phyloP scores from a whole-genome alignment of 30 jellyfish, hydroid and myxozoan genomes.

The Sanderia malayensis region DNA sequence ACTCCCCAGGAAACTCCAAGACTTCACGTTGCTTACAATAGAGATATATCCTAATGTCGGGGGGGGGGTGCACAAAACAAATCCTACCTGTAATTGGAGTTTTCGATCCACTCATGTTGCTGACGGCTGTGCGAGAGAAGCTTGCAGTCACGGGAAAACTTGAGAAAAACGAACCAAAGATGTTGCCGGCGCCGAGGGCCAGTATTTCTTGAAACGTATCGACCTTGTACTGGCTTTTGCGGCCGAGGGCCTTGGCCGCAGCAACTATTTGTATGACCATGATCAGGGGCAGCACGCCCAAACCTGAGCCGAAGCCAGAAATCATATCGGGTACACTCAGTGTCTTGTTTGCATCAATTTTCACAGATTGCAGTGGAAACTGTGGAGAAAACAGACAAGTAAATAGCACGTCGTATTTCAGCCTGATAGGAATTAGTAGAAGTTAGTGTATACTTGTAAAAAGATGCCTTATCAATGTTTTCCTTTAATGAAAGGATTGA shows the following conservation, averaged over 20 bases:
- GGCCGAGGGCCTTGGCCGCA: constrained; percentile 76
- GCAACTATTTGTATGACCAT: constrained; percentile 62
- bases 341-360: constrained; percentile 40
- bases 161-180: constrained; percentile 75
- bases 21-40: background rate
- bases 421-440: background rate
- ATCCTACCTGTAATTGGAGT: constrained; percentile 78
- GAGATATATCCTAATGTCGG: no score
- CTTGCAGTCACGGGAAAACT: constrained; percentile 85
- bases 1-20: no score
- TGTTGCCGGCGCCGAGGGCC: constrained; percentile 72
- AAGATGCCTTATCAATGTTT: no score
- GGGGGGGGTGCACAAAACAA: no score
- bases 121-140: constrained; percentile 84
- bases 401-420: background rate
- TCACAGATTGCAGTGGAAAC: constrained; percentile 65
- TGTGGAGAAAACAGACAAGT: background rate
- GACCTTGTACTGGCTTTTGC: constrained; percentile 53
- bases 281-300: constrained; percentile 74
- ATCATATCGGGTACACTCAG: constrained; percentile 24
- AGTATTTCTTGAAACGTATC: constrained; percentile 78
- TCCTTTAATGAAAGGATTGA: background rate
- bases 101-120: constrained; percentile 73
- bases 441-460: background rate
- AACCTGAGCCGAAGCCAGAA: constrained; percentile 68